Conservation (phyloP, 1,140 invertebrate genomes). For the Matsumurasca onukii region DNA sequence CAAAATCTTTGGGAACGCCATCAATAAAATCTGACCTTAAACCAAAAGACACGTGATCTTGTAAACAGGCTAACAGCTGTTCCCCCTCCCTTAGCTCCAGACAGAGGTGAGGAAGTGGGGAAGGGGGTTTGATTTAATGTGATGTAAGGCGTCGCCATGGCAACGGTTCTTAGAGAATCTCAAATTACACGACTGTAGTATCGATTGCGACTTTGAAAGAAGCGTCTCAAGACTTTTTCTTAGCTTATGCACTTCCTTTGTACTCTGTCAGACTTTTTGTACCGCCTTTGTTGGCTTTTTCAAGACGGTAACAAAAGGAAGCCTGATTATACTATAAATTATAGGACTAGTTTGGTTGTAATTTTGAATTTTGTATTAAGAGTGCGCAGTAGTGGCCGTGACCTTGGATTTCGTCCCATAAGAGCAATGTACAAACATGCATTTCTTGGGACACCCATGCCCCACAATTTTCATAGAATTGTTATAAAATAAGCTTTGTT, state of each 20-base stretch:
- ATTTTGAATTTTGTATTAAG: neutral
- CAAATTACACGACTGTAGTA: constrained; percentile 14
- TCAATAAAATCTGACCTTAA: neutral
- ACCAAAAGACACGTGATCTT: neutral
- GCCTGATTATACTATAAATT: neutral
- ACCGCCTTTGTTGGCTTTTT: neutral
- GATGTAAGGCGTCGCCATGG: constrained; percentile 17
- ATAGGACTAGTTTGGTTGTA: neutral
- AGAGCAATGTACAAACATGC: too few relatives aligned
- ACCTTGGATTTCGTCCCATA: too few relatives aligned
- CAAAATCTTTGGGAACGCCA: neutral
- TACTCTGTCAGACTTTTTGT: neutral
- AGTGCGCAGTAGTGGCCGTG: too few relatives aligned
- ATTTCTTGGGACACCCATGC: too few relatives aligned
- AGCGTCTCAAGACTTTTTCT: neutral
- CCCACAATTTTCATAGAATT: too few relatives aligned
- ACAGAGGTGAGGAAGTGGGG: constrained; percentile 1
- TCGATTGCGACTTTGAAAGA: constrained; percentile 10
- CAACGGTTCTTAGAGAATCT: constrained; percentile 12
- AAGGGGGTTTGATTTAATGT: constrained; percentile 24
- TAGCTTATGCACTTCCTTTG: neutral
- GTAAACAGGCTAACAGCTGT: neutral
- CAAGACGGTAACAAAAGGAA: neutral
- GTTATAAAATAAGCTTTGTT: too few relatives aligned
- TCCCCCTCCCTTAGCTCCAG: neutral